A percentile compares a stretch with the other conserved stretches of the same genome.
Evolutionary conservation across 2,888 invertebrate genomes (phyloP).

Genomic region (Agriopis aurantiaria): DNA sequence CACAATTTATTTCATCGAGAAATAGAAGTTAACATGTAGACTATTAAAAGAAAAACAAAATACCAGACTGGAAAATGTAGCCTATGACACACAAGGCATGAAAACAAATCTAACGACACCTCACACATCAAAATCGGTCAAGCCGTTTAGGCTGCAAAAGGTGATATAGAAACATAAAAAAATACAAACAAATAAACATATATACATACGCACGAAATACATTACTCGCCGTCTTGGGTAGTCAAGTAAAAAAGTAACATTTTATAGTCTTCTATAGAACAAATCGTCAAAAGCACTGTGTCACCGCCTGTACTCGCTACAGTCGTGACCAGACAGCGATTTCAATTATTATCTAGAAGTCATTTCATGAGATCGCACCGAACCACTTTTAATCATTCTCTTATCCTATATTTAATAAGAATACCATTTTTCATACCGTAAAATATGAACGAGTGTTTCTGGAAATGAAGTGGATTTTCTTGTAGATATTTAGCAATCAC

Average conservation of each 20-base stretch:
- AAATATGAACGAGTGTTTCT: conserved; percentile 49
- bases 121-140: no score
- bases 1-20: no score
- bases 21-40: no score
- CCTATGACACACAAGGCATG: no score
- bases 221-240: no score
- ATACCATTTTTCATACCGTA: conserved; percentile 53
- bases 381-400: conserved; percentile 78
- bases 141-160: no score
- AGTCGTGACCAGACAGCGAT: conserved; percentile 84
- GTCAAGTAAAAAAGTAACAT: no score
- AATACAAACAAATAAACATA: neutral
- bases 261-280: no score
- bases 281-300: conserved; percentile 44
- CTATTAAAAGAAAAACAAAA: no score
- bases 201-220: neutral
- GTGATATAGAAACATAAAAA: neutral
- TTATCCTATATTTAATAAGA: conserved; percentile 69
- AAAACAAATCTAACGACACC: no score
- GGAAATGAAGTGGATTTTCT: conserved; percentile 7
- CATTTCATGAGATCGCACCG: conserved; percentile 72
- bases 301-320: conserved; percentile 64
- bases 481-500: neutral
- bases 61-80: no score
- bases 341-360: conserved; percentile 85